phyloP scores from a whole-genome alignment of 2,888 invertebrate genomes.

The Catocala nupta region DNA sequence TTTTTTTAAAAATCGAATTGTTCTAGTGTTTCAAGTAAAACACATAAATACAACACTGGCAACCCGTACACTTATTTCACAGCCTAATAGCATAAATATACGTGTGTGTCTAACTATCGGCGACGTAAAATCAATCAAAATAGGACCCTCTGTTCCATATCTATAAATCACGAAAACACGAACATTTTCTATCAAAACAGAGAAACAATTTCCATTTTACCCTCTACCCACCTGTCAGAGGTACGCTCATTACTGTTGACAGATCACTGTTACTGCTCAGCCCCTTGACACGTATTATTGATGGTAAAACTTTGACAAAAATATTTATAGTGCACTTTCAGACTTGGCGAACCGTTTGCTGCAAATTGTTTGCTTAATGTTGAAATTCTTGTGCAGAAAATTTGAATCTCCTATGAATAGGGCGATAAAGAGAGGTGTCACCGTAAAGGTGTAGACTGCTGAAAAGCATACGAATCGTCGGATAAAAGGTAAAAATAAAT shows the following conservation, averaged over 20 bases:
- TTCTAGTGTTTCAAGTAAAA: no score
- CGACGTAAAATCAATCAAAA: conserved; percentile 4
- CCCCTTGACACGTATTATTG: conserved; percentile 57
- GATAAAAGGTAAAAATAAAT: no score
- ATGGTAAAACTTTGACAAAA: conserved; percentile 53
- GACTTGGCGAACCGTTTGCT: conserved; percentile 15
- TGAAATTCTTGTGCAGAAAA: background rate
- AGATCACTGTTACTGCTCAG: conserved; percentile 57
- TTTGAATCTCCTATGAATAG: no score
- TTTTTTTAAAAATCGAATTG: no score
- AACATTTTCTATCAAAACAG: conserved; percentile 23
- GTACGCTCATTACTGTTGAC: conserved; percentile 66
- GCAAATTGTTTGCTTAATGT: background rate
- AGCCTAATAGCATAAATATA: no score
- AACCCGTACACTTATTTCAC: no score
- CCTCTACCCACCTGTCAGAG: conserved; percentile 57
- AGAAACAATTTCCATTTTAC: conserved; percentile 44
- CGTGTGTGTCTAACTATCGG: no score
- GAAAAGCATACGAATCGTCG: no score
- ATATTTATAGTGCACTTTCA: conserved; percentile 21
- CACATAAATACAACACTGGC: no score
- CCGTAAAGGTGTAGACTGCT: no score
- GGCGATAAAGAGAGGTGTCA: no score
- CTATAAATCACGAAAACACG: conserved; percentile 21
- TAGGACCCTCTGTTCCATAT: background rate